phyloP scores from a whole-genome alignment of 2,888 invertebrate genomes.

The Agriopis leucophaearia region DNA sequence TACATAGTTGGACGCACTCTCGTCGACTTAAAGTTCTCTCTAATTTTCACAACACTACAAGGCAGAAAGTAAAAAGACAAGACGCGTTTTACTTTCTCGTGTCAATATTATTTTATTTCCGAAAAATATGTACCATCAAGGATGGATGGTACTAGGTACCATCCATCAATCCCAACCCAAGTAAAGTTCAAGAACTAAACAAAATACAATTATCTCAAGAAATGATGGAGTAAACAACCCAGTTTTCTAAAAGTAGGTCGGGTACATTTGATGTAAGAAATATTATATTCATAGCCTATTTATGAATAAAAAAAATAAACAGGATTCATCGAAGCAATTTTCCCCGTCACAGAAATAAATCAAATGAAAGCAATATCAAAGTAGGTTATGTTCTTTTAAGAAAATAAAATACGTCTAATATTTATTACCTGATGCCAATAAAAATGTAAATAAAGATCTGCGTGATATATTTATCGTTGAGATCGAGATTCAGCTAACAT shows the following conservation, averaged over 20 bases:
- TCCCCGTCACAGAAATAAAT: not conserved
- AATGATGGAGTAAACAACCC: not conserved
- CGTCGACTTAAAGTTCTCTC: too few relatives aligned
- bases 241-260: not conserved
- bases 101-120: not conserved
- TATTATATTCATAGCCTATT: too few relatives aligned
- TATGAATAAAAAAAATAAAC: too few relatives aligned
- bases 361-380: slow-evolving; percentile 10
- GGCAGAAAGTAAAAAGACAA: not conserved
- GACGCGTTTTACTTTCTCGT: not conserved
- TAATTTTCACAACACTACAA: not conserved
- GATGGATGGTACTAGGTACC: too few relatives aligned
- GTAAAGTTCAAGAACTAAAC: not conserved
- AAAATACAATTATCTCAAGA: slow-evolving; percentile 2
- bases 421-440: not conserved
- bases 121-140: not conserved
- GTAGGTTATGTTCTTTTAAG: not conserved
- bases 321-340: not conserved
- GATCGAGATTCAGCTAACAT: not conserved
- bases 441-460: not conserved
- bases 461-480: not conserved
- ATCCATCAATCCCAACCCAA: not conserved
- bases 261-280: too few relatives aligned
- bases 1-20: too few relatives aligned
- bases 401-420: not conserved